Percentiles rank a stretch among this genome's conserved stretches.
These are phyloP conservation scores for Phoxinus phoxinus DNA, from an alignment of 2,113 vertebrate genomes.

Conservation along the genomic window DNA sequence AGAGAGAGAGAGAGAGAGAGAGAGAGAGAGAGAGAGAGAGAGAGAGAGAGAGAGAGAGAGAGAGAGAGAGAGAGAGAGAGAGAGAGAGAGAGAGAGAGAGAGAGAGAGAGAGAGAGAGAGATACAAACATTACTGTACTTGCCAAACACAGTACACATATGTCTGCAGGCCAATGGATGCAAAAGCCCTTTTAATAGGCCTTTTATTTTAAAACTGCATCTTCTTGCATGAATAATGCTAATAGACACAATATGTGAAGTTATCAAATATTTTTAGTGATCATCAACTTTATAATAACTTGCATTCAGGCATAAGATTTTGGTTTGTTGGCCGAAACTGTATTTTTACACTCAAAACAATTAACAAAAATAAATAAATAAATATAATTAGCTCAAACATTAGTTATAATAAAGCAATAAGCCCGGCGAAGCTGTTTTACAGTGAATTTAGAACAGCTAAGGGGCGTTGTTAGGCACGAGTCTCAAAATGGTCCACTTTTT, in stretches of 20 bases:
- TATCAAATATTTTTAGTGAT: neutral
- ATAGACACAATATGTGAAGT: neutral
- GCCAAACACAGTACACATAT: conserved; percentile 27
- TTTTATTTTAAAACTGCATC: neutral
- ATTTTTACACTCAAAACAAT: neutral
- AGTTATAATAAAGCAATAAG: no score
- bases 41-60: conserved; percentile 11
- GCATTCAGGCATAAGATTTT: neutral
- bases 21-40: conserved; percentile 1
- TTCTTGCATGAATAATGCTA: neutral
- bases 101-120: conserved; percentile 1
- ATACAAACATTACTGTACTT: conserved; percentile 37
- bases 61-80: conserved; percentile 2
- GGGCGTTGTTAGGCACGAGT: no score
- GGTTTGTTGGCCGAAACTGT: neutral
- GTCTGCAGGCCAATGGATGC: conserved; percentile 1
- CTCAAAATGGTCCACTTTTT: neutral
- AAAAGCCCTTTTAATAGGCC: conserved; percentile 3
- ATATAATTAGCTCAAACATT: neutral
- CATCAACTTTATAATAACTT: neutral
- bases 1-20: conserved; percentile 19
- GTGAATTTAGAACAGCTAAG: no score
- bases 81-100: conserved; percentile 8
- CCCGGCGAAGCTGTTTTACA: no score
- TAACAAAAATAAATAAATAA: neutral